Evolutionary conservation across 2,113 vertebrate species (phyloP).

Genomic region (Barnardius zonarius): DNA sequence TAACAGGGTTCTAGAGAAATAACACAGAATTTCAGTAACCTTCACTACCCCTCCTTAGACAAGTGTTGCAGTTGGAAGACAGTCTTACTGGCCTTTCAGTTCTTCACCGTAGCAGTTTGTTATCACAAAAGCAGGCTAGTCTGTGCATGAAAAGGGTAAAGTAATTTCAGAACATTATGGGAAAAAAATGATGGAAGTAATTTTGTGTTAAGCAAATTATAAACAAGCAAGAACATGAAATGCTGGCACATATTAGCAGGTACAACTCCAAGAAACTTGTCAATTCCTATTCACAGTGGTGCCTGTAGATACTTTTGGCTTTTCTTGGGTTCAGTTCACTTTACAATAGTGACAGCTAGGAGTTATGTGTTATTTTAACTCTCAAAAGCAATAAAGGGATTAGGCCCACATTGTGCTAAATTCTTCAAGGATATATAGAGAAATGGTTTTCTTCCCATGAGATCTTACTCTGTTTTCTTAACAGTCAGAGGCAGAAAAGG

Average conservation of each 20-base stretch:
- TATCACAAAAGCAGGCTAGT: not conserved
- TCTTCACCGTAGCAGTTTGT: not conserved
- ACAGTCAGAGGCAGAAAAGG: not conserved
- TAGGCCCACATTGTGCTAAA: not conserved
- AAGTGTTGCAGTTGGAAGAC: not conserved
- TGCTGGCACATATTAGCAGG: not conserved
- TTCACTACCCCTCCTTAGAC: not conserved
- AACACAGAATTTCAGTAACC: not conserved
- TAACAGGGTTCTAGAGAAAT: not conserved
- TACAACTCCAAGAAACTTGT: not conserved
- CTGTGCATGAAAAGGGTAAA: not conserved
- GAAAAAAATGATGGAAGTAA: not conserved
- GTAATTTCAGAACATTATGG: not conserved
- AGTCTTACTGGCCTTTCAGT: not conserved
- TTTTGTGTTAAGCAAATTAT: constrained; percentile 30
- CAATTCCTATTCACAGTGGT: not conserved
- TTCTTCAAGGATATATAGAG: not conserved
- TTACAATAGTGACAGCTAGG: not conserved
- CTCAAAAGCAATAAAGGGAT: not conserved
- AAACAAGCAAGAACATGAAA: constrained; percentile 20
- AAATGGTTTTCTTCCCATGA: not conserved
- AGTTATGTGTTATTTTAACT: constrained; percentile 21
- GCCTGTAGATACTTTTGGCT: not conserved
- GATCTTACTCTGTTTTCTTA: not conserved
- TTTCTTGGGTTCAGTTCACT: not conserved